phyloP scores from a whole-genome alignment of 2,888 invertebrate genomes.

The Pseudanteris insignis region DNA sequence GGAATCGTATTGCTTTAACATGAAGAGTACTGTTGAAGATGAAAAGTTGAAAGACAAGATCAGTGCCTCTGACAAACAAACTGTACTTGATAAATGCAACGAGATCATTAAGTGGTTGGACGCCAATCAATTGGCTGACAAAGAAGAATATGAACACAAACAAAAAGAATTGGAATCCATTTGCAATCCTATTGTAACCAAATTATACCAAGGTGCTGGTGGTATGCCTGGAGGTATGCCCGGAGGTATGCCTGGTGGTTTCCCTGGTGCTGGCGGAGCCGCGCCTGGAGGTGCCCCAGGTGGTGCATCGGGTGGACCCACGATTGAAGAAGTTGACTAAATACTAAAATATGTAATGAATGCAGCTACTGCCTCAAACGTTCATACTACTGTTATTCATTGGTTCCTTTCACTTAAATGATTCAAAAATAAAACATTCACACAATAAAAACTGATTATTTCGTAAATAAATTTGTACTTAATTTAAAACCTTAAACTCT shows the following conservation, averaged over 20 bases:
- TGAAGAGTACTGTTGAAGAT: slow-evolving; percentile 93
- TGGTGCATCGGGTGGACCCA: slow-evolving; percentile 74
- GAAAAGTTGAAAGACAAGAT: slow-evolving; percentile 80
- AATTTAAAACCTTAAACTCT: too few relatives aligned
- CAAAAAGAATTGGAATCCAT: slow-evolving; percentile 73
- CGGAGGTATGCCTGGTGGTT: slow-evolving; percentile 49
- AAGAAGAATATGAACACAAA: slow-evolving; percentile 72
- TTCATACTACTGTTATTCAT: too few relatives aligned
- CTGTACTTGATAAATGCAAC: slow-evolving; percentile 69
- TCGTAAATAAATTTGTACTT: too few relatives aligned
- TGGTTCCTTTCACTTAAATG: slow-evolving; percentile 4
- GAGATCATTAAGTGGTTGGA: slow-evolving; percentile 71
- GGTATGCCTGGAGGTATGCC: slow-evolving; percentile 56
- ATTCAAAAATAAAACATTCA: slow-evolving; percentile 12
- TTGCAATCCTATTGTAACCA: slow-evolving; percentile 54
- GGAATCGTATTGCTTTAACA: slow-evolving; percentile 73
- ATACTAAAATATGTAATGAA: too few relatives aligned
- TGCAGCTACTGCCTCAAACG: too few relatives aligned
- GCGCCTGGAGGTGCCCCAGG: slow-evolving; percentile 48
- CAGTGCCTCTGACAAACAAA: slow-evolving; percentile 68
- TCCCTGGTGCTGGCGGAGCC: slow-evolving; percentile 70
- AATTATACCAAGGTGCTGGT: slow-evolving; percentile 66
- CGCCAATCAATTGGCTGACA: slow-evolving; percentile 71
- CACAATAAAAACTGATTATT: slow-evolving; percentile 12
- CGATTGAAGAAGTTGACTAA: slow-evolving; percentile 90